Percentiles rank a stretch among this genome's conserved stretches.
These are phyloP conservation scores for Prionace glauca DNA, from an alignment of 2,797 vertebrate species.

Conservation along the genomic window DNA sequence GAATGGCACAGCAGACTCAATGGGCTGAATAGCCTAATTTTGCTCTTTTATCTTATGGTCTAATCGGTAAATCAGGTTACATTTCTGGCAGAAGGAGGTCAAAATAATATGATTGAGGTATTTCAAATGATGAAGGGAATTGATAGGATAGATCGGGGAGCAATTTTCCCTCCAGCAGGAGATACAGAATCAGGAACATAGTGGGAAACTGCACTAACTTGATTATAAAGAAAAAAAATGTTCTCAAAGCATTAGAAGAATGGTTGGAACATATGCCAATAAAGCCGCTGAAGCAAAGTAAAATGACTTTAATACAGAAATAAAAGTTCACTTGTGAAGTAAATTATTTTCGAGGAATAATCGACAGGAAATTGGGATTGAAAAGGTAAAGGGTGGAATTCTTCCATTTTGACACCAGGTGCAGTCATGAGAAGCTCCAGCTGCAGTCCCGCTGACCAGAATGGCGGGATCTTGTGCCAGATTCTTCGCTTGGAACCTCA, in stretches of 20 bases:
- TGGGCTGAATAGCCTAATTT: too few relatives aligned
- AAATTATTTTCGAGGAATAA: background rate
- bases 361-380: background rate
- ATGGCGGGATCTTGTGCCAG: too few relatives aligned
- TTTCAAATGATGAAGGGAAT: background rate
- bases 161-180: background rate
- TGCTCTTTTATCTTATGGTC: too few relatives aligned
- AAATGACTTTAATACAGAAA: background rate
- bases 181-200: background rate
- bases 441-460: too few relatives aligned
- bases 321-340: background rate
- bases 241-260: background rate
- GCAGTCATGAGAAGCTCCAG: too few relatives aligned
- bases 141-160: background rate
- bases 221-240: background rate
- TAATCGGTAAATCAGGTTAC: background rate
- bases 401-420: too few relatives aligned
- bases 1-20: too few relatives aligned
- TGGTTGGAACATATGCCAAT: background rate
- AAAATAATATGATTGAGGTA: background rate
- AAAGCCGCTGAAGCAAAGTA: background rate
- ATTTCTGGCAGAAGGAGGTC: background rate
- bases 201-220: background rate
- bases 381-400: background rate
- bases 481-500: too few relatives aligned